These are phyloP conservation scores for Procavia capensis DNA, from an alignment of 2,113 vertebrate species.

Conservation along the genomic window DNA sequence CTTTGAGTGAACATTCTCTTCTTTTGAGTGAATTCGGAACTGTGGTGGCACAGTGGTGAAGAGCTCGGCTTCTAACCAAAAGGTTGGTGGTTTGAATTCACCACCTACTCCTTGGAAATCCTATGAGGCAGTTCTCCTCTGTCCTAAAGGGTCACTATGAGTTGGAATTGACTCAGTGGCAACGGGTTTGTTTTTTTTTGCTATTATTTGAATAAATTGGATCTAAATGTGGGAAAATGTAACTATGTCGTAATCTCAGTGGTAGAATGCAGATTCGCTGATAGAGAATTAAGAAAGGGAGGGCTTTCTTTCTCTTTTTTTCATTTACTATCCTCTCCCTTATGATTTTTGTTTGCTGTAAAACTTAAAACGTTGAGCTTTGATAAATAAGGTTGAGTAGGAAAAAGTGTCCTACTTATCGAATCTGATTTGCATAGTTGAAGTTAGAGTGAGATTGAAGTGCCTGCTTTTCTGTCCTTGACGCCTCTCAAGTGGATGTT, in stretches of 20 bases:
- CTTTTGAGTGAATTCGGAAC: neutral
- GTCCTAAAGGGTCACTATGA: too few relatives aligned
- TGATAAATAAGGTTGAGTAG: neutral
- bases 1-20: neutral
- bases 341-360: conserved; percentile 23
- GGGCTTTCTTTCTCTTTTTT: neutral
- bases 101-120: too few relatives aligned
- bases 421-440: conserved; percentile 16
- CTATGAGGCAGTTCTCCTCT: too few relatives aligned
- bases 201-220: conserved; percentile 72
- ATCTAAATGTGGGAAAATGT: conserved; percentile 60
- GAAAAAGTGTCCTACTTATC: conserved; percentile 7
- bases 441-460: neutral
- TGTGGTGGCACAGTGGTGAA: too few relatives aligned
- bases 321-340: neutral
- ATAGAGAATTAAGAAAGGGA: neutral
- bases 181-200: neutral
- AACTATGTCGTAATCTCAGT: conserved; percentile 33
- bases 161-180: too few relatives aligned
- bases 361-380: neutral
- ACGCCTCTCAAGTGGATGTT: neutral
- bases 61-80: too few relatives aligned
- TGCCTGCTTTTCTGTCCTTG: neutral
- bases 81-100: too few relatives aligned
- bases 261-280: conserved; percentile 35